These are phyloP conservation scores for Philaethria dido DNA, from an alignment of 2,888 invertebrate genomes.

Conservation along the genomic window DNA sequence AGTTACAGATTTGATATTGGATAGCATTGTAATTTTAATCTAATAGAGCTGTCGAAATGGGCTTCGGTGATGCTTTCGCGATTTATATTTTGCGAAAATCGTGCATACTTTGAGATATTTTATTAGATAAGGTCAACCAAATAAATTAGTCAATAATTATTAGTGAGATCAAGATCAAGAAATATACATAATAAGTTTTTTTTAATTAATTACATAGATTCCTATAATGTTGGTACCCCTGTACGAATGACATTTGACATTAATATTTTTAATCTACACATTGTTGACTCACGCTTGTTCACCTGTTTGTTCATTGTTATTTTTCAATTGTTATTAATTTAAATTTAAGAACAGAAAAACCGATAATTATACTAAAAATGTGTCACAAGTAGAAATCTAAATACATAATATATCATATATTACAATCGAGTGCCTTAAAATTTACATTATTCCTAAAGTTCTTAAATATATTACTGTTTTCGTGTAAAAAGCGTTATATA, in stretches of 20 bases:
- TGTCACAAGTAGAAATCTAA: neutral
- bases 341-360: constrained; percentile 16
- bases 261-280: constrained; percentile 26
- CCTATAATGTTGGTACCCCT: too few species aligned
- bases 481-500: constrained; percentile 7
- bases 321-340: constrained; percentile 36
- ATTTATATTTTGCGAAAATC: too few species aligned
- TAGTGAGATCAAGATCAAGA: too few species aligned
- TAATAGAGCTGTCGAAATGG: too few species aligned
- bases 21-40: too few species aligned
- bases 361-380: constrained; percentile 15
- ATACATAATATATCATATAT: neutral
- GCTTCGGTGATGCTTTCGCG: too few species aligned
- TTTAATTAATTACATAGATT: too few species aligned
- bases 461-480: constrained; percentile 8
- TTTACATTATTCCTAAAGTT: constrained; percentile 19
- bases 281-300: constrained; percentile 34
- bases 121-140: too few species aligned
- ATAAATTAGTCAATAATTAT: too few species aligned
- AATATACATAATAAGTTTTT: too few species aligned
- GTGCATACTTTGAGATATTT: too few species aligned
- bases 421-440: constrained; percentile 27
- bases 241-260: constrained; percentile 4
- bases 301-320: constrained; percentile 33
- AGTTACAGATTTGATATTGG: too few species aligned